These are phyloP conservation scores for Drosophila subsilvestris DNA, from an alignment of 2,888 invertebrate genomes.

Conservation along the genomic window DNA sequence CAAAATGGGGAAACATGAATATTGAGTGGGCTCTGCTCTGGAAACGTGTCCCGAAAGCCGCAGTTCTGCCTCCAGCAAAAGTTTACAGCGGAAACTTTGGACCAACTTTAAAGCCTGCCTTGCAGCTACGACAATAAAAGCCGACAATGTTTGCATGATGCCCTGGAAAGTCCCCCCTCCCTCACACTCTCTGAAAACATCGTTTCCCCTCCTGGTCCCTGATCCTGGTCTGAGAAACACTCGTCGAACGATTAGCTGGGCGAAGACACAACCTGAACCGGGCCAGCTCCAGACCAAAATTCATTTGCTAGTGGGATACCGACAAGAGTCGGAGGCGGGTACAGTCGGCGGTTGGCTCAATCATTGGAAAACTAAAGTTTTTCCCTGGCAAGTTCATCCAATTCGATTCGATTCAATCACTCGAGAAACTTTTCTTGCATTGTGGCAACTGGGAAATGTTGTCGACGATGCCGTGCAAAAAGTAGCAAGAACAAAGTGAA, in stretches of 20 bases:
- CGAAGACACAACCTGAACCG: not conserved
- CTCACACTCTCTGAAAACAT: constrained; percentile 6
- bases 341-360: constrained; percentile 15
- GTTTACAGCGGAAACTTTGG: constrained; percentile 27
- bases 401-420: constrained; percentile 71
- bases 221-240: constrained; percentile 2
- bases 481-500: constrained; percentile 48
- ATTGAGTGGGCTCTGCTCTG: constrained; percentile 59
- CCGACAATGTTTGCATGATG: constrained; percentile 50
- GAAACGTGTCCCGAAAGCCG: constrained; percentile 15
- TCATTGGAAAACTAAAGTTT: constrained; percentile 63
- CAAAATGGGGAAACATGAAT: constrained; percentile 64
- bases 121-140: constrained; percentile 29
- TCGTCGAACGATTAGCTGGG: constrained; percentile 33
- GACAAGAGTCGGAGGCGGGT: not conserved
- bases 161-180: constrained; percentile 2
- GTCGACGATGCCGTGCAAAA: constrained; percentile 27
- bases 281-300: not conserved
- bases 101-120: constrained; percentile 54
- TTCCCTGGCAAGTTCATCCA: constrained; percentile 38
- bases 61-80: constrained; percentile 23
- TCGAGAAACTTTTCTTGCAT: constrained; percentile 34
- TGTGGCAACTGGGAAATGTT: constrained; percentile 20
- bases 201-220: not conserved
- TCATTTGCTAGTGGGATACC: constrained; percentile 67